These are phyloP conservation scores for Helobdella robusta DNA, from an alignment of 2,888 invertebrate genomes.

Conservation along the genomic window DNA sequence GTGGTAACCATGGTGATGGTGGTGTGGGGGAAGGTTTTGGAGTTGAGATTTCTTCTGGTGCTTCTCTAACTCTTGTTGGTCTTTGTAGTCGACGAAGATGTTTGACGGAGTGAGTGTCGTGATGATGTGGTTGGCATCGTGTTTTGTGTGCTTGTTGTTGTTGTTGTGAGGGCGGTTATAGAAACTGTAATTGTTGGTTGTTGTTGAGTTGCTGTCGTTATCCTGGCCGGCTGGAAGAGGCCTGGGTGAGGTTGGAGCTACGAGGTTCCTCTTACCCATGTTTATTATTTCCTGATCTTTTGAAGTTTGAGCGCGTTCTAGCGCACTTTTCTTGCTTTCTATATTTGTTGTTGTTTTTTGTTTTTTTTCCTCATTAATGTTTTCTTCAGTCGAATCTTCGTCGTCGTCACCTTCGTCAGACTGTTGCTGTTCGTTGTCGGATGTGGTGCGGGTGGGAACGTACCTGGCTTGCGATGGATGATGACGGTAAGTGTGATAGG, in stretches of 20 bases:
- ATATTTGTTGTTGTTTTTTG: not conserved
- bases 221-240: no score
- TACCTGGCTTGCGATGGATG: no score
- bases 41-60: slow-evolving; percentile 6
- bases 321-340: not conserved
- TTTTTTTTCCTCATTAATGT: not conserved
- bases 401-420: not conserved
- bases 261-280: no score
- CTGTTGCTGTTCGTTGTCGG: not conserved
- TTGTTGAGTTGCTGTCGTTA: no score
- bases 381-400: no score
- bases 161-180: not conserved
- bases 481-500: not conserved
- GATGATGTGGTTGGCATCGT: not conserved
- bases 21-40: not conserved
- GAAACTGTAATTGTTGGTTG: not conserved
- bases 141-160: not conserved
- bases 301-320: not conserved
- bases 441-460: not conserved
- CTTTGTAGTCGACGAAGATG: slow-evolving; percentile 21
- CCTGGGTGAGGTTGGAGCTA: no score
- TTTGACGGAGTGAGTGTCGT: slow-evolving; percentile 8
- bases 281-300: not conserved
- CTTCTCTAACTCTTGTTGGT: slow-evolving; percentile 4
- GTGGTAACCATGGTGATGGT: not conserved